Conservation (phyloP, 2,113 vertebrate genomes). For the Poicephalus gulielmi region DNA sequence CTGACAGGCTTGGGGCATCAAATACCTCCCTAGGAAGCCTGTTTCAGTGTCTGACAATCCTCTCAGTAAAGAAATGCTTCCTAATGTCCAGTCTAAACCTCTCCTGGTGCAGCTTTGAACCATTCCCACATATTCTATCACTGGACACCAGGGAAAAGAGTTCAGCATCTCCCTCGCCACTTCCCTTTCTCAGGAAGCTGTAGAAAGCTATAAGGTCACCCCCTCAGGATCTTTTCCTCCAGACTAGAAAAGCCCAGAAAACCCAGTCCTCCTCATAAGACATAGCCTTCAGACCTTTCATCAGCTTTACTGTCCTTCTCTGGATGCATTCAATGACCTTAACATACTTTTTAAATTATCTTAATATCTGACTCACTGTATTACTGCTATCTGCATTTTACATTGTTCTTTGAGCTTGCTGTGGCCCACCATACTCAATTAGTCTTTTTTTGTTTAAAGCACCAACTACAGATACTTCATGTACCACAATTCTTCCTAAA, state of each 20-base stretch:
- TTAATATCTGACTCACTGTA: neutral
- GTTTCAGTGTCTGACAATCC: neutral
- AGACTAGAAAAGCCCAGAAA: neutral
- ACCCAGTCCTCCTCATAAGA: neutral
- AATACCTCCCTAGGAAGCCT: neutral
- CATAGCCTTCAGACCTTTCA: neutral
- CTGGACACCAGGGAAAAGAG: neutral
- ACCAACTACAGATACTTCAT: neutral
- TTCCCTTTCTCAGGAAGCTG: neutral
- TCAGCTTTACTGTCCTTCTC: neutral
- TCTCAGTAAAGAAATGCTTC: accelerated
- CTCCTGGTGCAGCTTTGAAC: neutral
- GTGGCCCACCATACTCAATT: neutral
- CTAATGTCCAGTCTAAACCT: neutral
- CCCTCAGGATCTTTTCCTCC: neutral
- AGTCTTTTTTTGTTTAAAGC: neutral
- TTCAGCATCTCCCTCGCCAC: neutral
- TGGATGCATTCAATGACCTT: neutral
- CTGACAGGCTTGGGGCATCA: neutral
- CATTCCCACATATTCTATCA: no score
- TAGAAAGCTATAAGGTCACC: neutral
- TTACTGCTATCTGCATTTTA: neutral
- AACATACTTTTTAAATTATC: neutral
- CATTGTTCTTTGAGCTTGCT: neutral
- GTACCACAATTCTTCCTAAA: neutral